These are phyloP conservation scores for Bombus superbus DNA, from an alignment of 1,140 invertebrate species.

Conservation along the genomic window DNA sequence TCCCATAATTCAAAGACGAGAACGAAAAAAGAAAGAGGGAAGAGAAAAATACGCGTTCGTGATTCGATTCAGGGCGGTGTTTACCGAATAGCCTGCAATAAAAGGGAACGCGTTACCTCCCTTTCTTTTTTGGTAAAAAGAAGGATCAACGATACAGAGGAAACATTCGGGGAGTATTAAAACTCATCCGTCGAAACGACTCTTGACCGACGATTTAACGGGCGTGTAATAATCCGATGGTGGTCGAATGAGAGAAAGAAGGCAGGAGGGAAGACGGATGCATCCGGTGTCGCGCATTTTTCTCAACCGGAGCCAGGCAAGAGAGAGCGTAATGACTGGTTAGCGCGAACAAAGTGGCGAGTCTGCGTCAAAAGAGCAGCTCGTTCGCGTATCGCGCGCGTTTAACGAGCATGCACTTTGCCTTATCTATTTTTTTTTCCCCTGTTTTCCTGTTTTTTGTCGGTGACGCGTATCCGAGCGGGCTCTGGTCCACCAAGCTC, in stretches of 20 bases:
- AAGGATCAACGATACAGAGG: neutral
- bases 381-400: slow-evolving; percentile 15
- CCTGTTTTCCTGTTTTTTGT: neutral
- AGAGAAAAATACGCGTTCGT: neutral
- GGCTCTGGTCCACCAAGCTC: too few species aligned
- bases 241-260: neutral
- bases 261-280: neutral
- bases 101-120: neutral
- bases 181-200: slow-evolving; percentile 11
- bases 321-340: slow-evolving; percentile 36
- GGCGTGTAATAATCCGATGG: neutral
- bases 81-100: neutral
- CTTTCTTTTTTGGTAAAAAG: neutral
- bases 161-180: neutral
- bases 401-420: slow-evolving; percentile 39
- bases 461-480: too few species aligned
- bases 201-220: slow-evolving; percentile 7
- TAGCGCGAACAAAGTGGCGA: slow-evolving; percentile 31
- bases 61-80: too few species aligned
- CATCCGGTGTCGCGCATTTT: slow-evolving; percentile 16
- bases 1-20: neutral
- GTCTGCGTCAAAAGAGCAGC: slow-evolving; percentile 32
- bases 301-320: neutral
- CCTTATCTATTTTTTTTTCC: slow-evolving; percentile 3
- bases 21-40: neutral